phyloP scores from a whole-genome alignment of 2,113 vertebrate genomes.

The Callipepla californica region DNA sequence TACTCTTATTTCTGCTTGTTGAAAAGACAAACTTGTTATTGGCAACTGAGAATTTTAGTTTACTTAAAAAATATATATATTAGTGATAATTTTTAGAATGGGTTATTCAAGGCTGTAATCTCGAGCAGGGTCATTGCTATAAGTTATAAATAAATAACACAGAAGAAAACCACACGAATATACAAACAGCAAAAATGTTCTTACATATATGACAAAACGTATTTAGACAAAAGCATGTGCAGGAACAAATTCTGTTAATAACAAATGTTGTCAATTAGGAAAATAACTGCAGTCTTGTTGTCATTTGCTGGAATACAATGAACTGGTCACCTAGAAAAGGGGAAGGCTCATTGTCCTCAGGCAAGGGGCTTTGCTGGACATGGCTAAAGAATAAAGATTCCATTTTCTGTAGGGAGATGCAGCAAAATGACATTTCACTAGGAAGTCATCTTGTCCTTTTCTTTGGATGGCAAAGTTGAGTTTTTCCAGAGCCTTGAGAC shows the following conservation, averaged over 20 bases:
- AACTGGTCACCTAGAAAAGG: not conserved
- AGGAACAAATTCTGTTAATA: no score
- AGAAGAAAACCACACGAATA: not conserved
- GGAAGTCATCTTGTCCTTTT: conserved; percentile 4
- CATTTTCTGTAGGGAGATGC: not conserved
- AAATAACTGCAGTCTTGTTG: not conserved
- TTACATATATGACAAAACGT: no score
- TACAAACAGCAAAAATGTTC: not conserved
- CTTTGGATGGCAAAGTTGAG: not conserved
- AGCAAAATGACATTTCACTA: not conserved
- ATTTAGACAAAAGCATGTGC: no score
- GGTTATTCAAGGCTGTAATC: not conserved
- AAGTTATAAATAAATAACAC: not conserved
- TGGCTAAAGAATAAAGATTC: not conserved
- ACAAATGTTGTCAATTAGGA: not conserved
- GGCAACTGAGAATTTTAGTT: not conserved
- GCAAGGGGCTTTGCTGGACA: not conserved
- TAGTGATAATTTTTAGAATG: not conserved
- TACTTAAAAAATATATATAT: not conserved
- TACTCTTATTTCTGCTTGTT: not conserved
- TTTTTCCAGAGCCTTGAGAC: not conserved
- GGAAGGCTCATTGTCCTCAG: not conserved
- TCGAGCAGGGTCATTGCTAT: not conserved
- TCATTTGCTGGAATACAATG: not conserved
- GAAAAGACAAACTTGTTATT: not conserved